Base-by-base conservation (phyloP, 2,797 vertebrate species). In the Onychomys torridus region DNA sequence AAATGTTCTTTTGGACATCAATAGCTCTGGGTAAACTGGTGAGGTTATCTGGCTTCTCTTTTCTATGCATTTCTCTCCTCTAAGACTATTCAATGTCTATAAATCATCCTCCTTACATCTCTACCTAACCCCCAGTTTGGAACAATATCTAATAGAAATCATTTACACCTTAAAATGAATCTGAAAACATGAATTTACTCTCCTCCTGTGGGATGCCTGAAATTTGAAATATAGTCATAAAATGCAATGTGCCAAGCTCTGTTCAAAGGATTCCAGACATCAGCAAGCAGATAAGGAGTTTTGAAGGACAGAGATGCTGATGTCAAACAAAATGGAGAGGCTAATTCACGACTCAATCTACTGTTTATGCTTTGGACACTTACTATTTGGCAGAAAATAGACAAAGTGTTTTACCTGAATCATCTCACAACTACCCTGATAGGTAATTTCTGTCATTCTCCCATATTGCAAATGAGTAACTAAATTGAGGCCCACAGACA, bases 141-240 rank as follows among this genome's bases (percentile, higher is more conserved):
- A 96, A 94, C 94, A n/a, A 76, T 79, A 73, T 94, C 71, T 75
- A 91, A 71, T 87, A 95, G 23, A 65, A 96, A 37, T 61, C 55
- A 96, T 75, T 95, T 89, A 76, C 23, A 96, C 81, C 5, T 84
- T 90, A 89, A 8, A 57, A 34, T 93, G 55, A 96, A 93, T 85
- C 75, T 92, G 19, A 95, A 95, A 81, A 96, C 93, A 78, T 93
- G 21, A 19, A 93, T 92, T 96, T 4, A 32, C 10, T 95, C 14
- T 92, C 57, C 21, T 43, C 55, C 29, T 23, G 61, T 71, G 43
- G 6, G 21, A 12, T 86, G 12, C 85, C 67, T 92, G 77, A 81
- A 93, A 65, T 92, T 43, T 88, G 27, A 96, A 93, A 71, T 82
- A 37, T 73, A 88, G 77, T 73, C 79, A 27, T 91, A 81, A 93